Evolutionary conservation across 2,113 vertebrate species (phyloP), one percentile per base, ranked within the genome.

Genomic region (Oenanthe melanoleuca): DNA sequence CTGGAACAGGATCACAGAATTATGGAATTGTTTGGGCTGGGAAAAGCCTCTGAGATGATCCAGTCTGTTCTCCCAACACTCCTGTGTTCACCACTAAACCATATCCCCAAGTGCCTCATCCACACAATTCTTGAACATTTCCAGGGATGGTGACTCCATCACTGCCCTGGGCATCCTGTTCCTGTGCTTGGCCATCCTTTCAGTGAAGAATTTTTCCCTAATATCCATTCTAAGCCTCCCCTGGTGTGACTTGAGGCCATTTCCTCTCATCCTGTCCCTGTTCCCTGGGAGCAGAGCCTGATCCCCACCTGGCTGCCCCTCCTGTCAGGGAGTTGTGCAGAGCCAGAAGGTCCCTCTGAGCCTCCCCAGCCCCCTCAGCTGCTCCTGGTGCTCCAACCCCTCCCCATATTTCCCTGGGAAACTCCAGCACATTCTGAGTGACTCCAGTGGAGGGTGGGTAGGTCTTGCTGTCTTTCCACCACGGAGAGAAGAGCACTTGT

Each of bases 261-360:
- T 57, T 13, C 50, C 22, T 50, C 52, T 65, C 18, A 0, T 42
- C 14, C n/a, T n/a, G n/a, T n/a, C n/a, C n/a, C n/a, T n/a, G n/a
- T n/a, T n/a, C n/a, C 31, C 26, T 57, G 10, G 9, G 9, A 50
- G 26, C 31, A 72, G 59, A 50, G 34, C 31, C 26, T 2, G 2
- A 37, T 1, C 3, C 6, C 19, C 28, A 5, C 8, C 24, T 2
- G 3, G 17, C 29, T 47, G 16, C 8, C 5, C 6, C 8, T 78
- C 19, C 16, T 49, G 13, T 14, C 40, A 40, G 40, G 61, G 29
- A 56, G 13, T 5, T 49, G 57, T 29, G 22, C 3, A 63, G 22
- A 45, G 40, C 5, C 24, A 49, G 1, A 42, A 64, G 29, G 1
- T 19, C 14, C 13, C 1, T 6, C 25, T 23, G 34, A 71, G 25